Conservation (phyloP, 2,113 vertebrate genomes). For the Calidris pygmaea region DNA sequence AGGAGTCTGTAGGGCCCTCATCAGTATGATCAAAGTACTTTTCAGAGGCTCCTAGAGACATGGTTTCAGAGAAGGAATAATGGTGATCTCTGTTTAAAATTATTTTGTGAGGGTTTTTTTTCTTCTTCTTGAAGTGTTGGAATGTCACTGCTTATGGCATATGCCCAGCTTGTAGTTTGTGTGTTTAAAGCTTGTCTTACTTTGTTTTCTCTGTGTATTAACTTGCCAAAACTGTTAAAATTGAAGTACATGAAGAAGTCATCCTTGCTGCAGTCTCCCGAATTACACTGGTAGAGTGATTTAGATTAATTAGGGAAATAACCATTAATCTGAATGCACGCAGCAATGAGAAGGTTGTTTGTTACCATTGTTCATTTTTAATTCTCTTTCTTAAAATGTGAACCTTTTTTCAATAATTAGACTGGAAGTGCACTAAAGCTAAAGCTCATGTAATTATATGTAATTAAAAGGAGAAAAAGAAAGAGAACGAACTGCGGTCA, state of each 20-base stretch:
- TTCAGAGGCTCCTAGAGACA: neutral
- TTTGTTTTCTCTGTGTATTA: neutral
- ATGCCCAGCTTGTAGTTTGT: neutral
- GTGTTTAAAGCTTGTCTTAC: neutral
- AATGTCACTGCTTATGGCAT: neutral
- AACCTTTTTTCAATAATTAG: neutral
- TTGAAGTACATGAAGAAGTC: neutral
- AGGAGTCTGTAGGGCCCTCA: conserved; percentile 17
- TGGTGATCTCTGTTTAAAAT: neutral
- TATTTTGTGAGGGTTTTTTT: neutral
- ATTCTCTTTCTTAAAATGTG: neutral
- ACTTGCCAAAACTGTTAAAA: neutral
- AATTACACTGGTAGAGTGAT: neutral
- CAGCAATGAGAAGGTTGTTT: neutral
- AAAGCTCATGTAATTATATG: neutral
- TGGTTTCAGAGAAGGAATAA: neutral
- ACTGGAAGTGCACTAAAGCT: neutral
- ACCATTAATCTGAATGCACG: neutral
- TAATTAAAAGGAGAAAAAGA: neutral
- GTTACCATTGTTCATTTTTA: neutral
- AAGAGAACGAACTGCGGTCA: neutral
- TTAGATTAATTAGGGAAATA: conserved; percentile 2
- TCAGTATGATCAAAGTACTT: conserved; percentile 1
- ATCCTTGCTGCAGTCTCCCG: neutral
- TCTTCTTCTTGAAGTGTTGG: neutral